Evolutionary conservation across 1,140 invertebrate genomes (phyloP).

Genomic region (Megathymus violae): DNA sequence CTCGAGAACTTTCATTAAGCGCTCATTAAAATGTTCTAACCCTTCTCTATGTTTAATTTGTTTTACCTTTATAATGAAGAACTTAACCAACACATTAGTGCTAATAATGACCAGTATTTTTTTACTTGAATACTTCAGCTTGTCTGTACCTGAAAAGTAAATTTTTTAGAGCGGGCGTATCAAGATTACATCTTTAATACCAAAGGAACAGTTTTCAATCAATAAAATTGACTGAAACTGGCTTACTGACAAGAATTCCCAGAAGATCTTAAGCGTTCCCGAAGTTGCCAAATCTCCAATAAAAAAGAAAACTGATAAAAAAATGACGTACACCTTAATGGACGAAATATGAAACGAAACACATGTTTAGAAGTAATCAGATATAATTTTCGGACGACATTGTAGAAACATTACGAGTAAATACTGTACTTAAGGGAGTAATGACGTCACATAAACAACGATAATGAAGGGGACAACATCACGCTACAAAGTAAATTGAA

Average conservation of each 20-base stretch:
- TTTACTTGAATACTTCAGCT: too few relatives aligned
- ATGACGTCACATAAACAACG: conserved; percentile 25
- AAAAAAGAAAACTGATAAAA: not conserved
- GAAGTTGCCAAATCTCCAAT: not conserved
- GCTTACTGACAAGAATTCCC: too few relatives aligned
- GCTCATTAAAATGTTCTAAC: conserved; percentile 42
- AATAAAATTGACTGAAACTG: too few relatives aligned
- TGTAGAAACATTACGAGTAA: conserved; percentile 21
- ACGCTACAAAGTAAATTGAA: conserved; percentile 67
- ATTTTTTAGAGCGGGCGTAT: too few relatives aligned
- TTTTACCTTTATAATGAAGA: not conserved
- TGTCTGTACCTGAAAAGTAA: too few relatives aligned
- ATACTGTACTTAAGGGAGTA: conserved; percentile 26
- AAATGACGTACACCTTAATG: not conserved
- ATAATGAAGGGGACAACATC: conserved; percentile 18
- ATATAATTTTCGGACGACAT: conserved; percentile 29
- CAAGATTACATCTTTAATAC: too few relatives aligned
- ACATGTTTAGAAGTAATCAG: conserved; percentile 11
- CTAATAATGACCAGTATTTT: too few relatives aligned
- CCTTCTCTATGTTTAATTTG: not conserved
- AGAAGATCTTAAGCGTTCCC: too few relatives aligned
- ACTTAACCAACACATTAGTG: too few relatives aligned
- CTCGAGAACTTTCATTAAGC: conserved; percentile 52
- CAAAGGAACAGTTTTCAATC: too few relatives aligned
- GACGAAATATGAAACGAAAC: not conserved